Base-by-base conservation (phyloP, 2,888 invertebrate species). In the Balanococcus diminutus region DNA sequence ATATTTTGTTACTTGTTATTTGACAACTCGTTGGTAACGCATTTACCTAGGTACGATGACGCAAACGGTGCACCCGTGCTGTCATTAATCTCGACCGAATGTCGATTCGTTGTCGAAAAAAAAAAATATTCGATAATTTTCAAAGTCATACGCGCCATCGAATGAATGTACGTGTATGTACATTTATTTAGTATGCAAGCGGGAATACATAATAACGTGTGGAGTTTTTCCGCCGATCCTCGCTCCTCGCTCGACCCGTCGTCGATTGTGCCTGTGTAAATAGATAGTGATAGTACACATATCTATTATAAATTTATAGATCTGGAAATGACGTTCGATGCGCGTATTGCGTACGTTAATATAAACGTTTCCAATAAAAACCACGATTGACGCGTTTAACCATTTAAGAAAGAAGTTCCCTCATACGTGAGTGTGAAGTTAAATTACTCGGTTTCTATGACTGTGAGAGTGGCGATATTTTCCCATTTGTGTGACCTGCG, bases 71-170 rank as follows among this genome's bases (percentile, higher is more conserved):
- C 61, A 67, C 25, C 28, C 14, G 22, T 11, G 14, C 61, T 14
- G 61, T 14, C 61, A 28, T 67, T 67, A 67, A 67, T 67, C 61
- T 67, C 28, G 14, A 67, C 25, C 61, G 22, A 28, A 28, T 28
- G 61, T 67, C 61, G 61, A 67, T 67, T 67, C 28, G 61, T 67
- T 67, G 61, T 67, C 61, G 11, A 28, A 67, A 67, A 67, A 67
- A 28, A 67, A 25, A 61, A 25, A 28, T 11, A 67, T 14, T 28
- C 25, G 61, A 67, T 67, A 67, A 67, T 67, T 67, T 67, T 67
- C 61, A 67, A 67, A 67, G 61, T 67, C 61, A 67, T 22, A 25
- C 61, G 61, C 28, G 61, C 61, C 14, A 2, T 8, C 36, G 36
- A 6, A 36, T 36, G n/a, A n/a, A 36, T 51, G 51, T 51, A 51